These are phyloP conservation scores for Acanthoscelides obtectus DNA, from an alignment of 2,888 invertebrate genomes.

Conservation along the genomic window DNA sequence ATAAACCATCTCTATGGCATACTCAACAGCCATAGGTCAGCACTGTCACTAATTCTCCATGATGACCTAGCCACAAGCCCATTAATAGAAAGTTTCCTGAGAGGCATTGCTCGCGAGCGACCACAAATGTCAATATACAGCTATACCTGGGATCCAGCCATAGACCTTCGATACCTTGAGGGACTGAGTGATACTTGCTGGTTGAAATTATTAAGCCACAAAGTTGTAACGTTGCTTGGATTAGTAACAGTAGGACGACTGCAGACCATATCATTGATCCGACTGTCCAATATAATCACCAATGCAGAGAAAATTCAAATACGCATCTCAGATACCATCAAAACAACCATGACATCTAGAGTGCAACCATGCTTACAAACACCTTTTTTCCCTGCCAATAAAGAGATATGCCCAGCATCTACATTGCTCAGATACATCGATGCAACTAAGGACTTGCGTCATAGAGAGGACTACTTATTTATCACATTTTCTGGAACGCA, in stretches of 20 bases:
- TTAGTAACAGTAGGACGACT: background rate
- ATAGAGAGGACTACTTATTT: too few species aligned
- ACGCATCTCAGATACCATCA: background rate
- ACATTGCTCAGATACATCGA: background rate
- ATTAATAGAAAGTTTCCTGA: background rate
- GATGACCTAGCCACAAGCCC: background rate
- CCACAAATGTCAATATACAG: background rate
- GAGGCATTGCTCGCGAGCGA: background rate
- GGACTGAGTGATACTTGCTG: background rate
- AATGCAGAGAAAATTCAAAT: background rate
- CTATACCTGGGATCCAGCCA: background rate
- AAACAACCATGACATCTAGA: background rate
- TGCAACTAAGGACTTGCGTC: background rate
- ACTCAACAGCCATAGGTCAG: background rate
- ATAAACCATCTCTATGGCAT: background rate
- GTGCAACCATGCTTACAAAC: background rate
- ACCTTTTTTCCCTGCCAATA: background rate
- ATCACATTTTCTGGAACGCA: too few species aligned
- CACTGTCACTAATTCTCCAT: constrained; percentile 1
- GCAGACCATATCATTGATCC: constrained; percentile 3
- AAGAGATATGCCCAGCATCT: background rate
- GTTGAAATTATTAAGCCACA: background rate
- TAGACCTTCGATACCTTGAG: background rate
- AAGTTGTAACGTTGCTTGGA: background rate
- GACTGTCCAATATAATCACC: background rate